Percentiles rank a stretch among this genome's conserved stretches.
Conservation (phyloP, 2,888 invertebrate species). For the Cheiracanthium punctorium region DNA sequence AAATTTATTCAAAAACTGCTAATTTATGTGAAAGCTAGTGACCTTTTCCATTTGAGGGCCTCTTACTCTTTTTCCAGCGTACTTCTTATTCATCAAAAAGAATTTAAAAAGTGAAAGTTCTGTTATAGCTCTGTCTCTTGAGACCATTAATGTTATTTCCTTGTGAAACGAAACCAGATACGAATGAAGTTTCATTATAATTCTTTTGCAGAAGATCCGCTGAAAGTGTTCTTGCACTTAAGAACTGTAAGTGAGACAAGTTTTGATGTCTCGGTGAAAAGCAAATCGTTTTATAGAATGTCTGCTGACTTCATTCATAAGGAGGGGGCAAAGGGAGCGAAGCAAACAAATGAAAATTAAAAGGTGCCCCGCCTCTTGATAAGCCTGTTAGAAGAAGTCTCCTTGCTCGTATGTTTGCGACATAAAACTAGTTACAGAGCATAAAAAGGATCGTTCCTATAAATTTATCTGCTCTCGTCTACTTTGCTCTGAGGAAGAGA, state of each 20-base stretch:
- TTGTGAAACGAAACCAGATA: slow-evolving; percentile 1
- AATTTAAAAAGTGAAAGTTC: neutral
- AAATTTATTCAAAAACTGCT: neutral
- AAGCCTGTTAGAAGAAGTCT: slow-evolving; percentile 44
- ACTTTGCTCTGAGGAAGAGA: slow-evolving; percentile 19
- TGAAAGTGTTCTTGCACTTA: neutral
- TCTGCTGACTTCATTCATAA: neutral
- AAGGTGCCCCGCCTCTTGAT: neutral
- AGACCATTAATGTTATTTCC: slow-evolving; percentile 2
- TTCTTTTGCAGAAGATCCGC: neutral
- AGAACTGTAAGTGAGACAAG: neutral
- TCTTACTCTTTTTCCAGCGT: neutral
- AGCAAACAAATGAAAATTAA: neutral
- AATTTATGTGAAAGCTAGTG: neutral
- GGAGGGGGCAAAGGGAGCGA: neutral
- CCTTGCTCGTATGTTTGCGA: slow-evolving; percentile 23
- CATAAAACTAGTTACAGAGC: slow-evolving; percentile 41
- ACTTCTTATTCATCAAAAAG: neutral
- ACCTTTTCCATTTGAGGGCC: neutral
- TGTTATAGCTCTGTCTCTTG: neutral
- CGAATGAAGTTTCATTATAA: neutral
- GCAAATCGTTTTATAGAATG: neutral
- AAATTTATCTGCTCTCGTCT: slow-evolving; percentile 43
- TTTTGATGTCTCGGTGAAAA: neutral
- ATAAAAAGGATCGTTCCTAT: slow-evolving; percentile 34